These are phyloP conservation scores for Pteronotus mesoamericanus DNA, from an alignment of 2,797 vertebrate species.

Conservation along the genomic window DNA sequence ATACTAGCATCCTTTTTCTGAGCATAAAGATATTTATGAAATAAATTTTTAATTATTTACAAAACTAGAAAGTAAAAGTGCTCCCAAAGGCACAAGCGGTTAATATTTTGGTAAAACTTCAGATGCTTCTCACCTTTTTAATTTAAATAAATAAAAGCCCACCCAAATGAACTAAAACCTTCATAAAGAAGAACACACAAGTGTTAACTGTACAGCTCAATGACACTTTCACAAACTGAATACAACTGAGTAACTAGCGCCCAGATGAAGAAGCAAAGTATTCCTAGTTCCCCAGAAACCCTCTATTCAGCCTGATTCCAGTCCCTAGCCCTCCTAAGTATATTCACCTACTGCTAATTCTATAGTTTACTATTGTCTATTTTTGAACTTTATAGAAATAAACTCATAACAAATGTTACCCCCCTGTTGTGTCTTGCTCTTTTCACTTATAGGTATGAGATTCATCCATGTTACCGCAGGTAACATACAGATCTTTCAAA, in stretches of 20 bases:
- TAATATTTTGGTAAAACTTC: background rate
- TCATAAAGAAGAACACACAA: background rate
- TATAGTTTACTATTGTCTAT: background rate
- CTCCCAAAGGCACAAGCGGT: background rate
- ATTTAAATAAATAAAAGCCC: too few species aligned
- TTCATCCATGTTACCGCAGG: background rate
- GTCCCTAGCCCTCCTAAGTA: background rate
- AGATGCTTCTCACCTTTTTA: background rate
- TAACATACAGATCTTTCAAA: background rate
- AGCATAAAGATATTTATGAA: background rate
- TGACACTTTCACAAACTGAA: background rate
- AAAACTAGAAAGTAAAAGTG: slow-evolving; percentile 16
- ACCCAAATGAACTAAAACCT: background rate
- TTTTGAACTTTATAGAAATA: background rate
- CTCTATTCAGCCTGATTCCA: background rate
- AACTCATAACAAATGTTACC: background rate
- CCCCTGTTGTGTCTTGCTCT: background rate
- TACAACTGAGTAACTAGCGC: background rate
- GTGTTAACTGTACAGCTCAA: background rate
- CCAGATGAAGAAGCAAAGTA: background rate
- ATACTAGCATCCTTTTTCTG: background rate
- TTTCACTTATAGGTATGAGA: background rate
- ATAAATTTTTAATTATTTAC: background rate
- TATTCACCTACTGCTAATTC: background rate
- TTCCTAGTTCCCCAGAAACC: background rate